Evolutionary conservation across 2,113 vertebrate genomes (phyloP), one percentile per base, ranked within the genome.

Genomic region (Ptychochromis oligacanthus): DNA sequence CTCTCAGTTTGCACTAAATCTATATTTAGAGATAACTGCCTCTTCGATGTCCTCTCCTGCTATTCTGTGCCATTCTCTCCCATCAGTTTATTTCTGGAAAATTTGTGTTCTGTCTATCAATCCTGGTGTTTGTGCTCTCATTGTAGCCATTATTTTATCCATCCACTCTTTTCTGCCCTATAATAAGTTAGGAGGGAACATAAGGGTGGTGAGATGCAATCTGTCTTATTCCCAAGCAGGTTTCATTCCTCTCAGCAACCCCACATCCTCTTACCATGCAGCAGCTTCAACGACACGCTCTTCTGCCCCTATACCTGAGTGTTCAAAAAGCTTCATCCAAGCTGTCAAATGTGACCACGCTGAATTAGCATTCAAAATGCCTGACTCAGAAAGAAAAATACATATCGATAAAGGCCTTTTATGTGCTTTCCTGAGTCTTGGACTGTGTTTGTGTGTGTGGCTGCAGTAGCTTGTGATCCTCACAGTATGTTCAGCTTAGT

Each of bases 1-100:
- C 49, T 72, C 67, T 72, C 74, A 83, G 22, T 54, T 72, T 72
- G 46, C 82, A 38, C 52, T 72, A 20, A 79, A 89, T 85, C 89
- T 90, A 90, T 86, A 80, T 89, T 89, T 92, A 91, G 86, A 92
- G 84, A 79, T 77, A 85, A 86, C 79, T 56, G 56, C 54, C 82
- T 28, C 57, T 49, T 84, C 60, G 67, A 77, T 75, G 56, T 79
- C 79, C 75, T 36, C 67, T 80, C 38, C 18, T 75, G 57, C 24
- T 81, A 13, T 52, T 43, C 34, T 26, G 36, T 81, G 58, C 58
- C 59, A 77, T 62, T 87, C 54, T 60, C 60, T 62, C n/a, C 52
- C 70, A 76, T 86, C 83, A 87, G 13, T 88, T 84, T 80, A 86
- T 87, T 85, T 72, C 75, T 60, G 61, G 84, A 75, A 79, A 78